Evolutionary conservation across 2,113 vertebrate genomes (phyloP), one percentile per base, ranked within the genome.

Genomic region (Monarcha castaneiventris): DNA sequence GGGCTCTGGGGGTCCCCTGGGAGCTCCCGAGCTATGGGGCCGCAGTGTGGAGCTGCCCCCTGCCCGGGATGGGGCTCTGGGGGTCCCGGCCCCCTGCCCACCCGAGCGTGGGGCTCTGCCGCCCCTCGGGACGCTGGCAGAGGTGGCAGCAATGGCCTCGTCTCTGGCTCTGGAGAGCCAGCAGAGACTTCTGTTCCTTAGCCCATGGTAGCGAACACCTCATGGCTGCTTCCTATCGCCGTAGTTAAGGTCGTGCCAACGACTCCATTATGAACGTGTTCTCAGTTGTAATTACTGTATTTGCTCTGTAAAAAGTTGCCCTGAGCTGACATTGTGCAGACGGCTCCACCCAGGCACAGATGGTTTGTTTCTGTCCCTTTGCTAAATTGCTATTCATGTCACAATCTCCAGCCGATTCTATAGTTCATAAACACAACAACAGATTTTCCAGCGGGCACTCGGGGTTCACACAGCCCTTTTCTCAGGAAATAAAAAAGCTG

Each of bases 71-170:
- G 74, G 44, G 44, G 30, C 35, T 66, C 54, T 10, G 54, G 14
- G 22, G 35, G 26, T 62, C 39, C 32, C 35, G 37, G 37, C 37
- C 37, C 37, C 37, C 25, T 35, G n/a, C 26, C 46, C 67, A 2
- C 0, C 5, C 1, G 5, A 41, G 15, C 4, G 4, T 0, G 11
- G 37, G n/a, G 8, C 9, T 32, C 32, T 48, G 21, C 19, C 59
- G 13, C 44, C 62, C 33, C 23, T 16, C 44, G 9, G 72, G 72
- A 4, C 16, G 17, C 8, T 46, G 69, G 22, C 41, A 52, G 84
- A 11, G 41, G 15, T 48, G 68, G 30, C 48, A 15, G 16, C 19
- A 13, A 13, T 5, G 39, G 39, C 62, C 73, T 32, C 7, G 6
- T 23, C 49, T 10, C 1, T 10, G 66, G 1, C 6, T 4, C 46